Evolutionary conservation across 2,888 invertebrate species (phyloP).

Genomic region (Drosophila neotestacea): DNA sequence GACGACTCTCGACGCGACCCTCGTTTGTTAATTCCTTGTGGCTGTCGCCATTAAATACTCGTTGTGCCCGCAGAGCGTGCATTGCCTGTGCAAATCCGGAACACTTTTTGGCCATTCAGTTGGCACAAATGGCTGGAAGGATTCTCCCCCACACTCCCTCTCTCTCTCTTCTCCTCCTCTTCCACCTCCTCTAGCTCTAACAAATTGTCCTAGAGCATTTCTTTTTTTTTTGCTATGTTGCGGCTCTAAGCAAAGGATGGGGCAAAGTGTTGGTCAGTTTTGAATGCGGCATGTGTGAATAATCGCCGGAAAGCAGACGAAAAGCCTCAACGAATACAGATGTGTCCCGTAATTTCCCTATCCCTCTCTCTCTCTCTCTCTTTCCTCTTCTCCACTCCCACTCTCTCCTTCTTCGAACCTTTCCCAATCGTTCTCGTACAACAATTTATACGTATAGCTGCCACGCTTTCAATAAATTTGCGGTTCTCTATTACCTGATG

Average conservation of each 20-base stretch:
- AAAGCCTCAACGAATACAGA: conserved; percentile 20
- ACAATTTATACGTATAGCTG: conserved; percentile 55
- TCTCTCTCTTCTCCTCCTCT: neutral
- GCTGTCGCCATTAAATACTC: conserved; percentile 72
- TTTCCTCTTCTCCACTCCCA: neutral
- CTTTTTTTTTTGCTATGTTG: conserved; percentile 30
- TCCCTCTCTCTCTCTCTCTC: neutral
- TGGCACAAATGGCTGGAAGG: conserved; percentile 58
- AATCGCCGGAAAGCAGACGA: conserved; percentile 72
- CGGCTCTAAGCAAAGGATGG: conserved; percentile 56
- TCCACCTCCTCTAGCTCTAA: conserved; percentile 45
- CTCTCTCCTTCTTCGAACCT: neutral
- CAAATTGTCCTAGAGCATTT: conserved; percentile 60
- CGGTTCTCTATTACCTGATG: conserved; percentile 75
- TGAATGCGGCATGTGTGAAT: conserved; percentile 82
- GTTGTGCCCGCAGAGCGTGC: conserved; percentile 50
- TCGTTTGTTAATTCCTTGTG: conserved; percentile 59
- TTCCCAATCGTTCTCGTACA: neutral
- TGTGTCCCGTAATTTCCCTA: neutral
- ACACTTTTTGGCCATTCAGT: conserved; percentile 65
- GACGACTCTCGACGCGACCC: neutral
- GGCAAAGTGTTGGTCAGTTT: conserved; percentile 71
- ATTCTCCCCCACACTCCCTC: conserved; percentile 33
- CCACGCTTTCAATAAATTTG: conserved; percentile 78
- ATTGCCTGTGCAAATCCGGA: conserved; percentile 43